Conservation (phyloP, 2,113 vertebrate species). For the Talpa occidentalis region DNA sequence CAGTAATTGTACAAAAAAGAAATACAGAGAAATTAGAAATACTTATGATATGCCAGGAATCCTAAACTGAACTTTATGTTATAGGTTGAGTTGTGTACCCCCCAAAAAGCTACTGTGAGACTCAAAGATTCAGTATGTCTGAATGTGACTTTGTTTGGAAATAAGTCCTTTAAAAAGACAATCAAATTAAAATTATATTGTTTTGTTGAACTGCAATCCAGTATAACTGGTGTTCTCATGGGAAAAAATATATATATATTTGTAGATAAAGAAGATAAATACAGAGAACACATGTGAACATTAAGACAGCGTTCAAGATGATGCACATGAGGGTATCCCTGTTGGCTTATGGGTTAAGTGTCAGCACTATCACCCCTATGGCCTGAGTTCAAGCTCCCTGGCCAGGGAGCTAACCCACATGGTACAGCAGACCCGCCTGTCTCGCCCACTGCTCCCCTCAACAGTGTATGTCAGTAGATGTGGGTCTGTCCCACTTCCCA, state of each 20-base stretch:
- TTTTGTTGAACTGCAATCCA: background rate
- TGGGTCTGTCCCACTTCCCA: too few species aligned
- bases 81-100: background rate
- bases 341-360: too few species aligned
- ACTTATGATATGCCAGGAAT: background rate
- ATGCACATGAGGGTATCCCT: background rate
- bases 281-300: background rate
- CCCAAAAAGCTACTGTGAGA: background rate
- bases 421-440: too few species aligned
- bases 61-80: background rate
- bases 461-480: too few species aligned
- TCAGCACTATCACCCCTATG: too few species aligned
- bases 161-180: background rate
- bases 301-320: background rate
- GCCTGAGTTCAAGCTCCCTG: too few species aligned
- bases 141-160: background rate
- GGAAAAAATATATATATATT: too few species aligned
- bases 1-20: background rate
- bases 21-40: background rate
- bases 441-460: too few species aligned
- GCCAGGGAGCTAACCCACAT: too few species aligned
- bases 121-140: background rate
- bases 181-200: background rate
- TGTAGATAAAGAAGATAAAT: too few species aligned
- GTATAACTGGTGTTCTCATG: background rate